Evolutionary conservation across 1,140 invertebrate species (phyloP), one percentile per base, ranked within the genome.

Genomic region (Drosophila mauritiana): DNA sequence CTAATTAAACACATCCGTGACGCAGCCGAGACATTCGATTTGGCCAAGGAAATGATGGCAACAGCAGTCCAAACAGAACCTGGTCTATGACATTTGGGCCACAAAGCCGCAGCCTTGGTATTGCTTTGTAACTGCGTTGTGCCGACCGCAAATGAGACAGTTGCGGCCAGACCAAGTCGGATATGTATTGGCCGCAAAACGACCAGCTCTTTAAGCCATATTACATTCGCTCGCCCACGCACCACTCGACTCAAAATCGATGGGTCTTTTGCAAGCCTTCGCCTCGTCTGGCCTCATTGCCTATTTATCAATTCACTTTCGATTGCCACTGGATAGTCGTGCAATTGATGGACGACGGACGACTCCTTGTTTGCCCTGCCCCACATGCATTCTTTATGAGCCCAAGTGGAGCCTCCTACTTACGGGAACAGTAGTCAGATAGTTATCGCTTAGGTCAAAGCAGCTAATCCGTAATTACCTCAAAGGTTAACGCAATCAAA

Each of bases 41-140:
- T n/a, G 25, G 39, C 7, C 40, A 52, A 39, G 54, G 36, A 70
- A 37, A 45, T 39, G 25, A 8, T 13, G 40, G 48, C 67, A 15
- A 22, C 69, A 73, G 34, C 17, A 25, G 31, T 36, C 22, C 17
- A 37, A 68, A 68, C 51, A 39, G 25, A 34, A 36, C 45, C 36
- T 11, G 12, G 20, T 22, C 27, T 27, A 64, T 34, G 63, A 22
- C 31, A 45, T 45, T 11, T 40, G 27, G 49, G 36, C 20, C 12
- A 43, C 25, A 51, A 36, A 63, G 63, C 63, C 63, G 36, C 63
- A 70, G 67, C 45, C 54, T 59, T 34, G 22, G 48, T 37, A 72
- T 72, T 72, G 69, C 53, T 72, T 61, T 73, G 67, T 59, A 72
- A 73, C 46, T 61, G 51, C 55, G 58, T 73, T 73, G 53, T 34